These are phyloP conservation scores for Crax fasciolata DNA, from an alignment of 2,797 vertebrate species.

Conservation along the genomic window DNA sequence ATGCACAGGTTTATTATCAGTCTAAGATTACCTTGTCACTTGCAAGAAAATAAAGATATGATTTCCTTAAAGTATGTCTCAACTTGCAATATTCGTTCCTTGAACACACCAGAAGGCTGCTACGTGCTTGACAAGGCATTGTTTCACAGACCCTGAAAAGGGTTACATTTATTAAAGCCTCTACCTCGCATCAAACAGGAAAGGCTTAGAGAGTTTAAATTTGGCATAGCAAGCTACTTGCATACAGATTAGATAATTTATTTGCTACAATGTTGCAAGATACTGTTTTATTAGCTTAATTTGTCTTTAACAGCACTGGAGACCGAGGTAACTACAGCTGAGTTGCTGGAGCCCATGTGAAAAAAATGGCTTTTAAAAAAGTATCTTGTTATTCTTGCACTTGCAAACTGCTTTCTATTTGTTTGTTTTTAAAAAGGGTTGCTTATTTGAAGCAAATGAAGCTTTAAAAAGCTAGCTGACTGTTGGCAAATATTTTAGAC, in stretches of 20 bases:
- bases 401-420: neutral
- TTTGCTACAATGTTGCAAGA: slow-evolving; percentile 40
- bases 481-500: slow-evolving; percentile 51
- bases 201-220: slow-evolving; percentile 15
- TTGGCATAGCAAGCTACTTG: slow-evolving; percentile 18
- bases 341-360: neutral
- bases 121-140: neutral
- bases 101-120: neutral
- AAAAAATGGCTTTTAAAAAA: neutral
- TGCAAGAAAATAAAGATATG: neutral
- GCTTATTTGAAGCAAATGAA: slow-evolving; percentile 35
- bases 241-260: slow-evolving; percentile 62
- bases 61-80: neutral
- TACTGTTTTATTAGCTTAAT: slow-evolving; percentile 73
- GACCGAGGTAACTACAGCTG: slow-evolving; percentile 69
- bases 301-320: slow-evolving; percentile 63
- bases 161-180: neutral
- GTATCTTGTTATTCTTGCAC: neutral
- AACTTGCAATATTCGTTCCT: no score
- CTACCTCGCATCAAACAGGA: neutral
- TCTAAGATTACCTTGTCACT: neutral
- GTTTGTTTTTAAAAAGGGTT: neutral
- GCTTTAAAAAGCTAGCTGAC: slow-evolving; percentile 25
- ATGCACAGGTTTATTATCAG: neutral
- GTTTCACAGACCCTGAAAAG: neutral